Evolutionary conservation across 2,888 invertebrate genomes (phyloP).

Genomic region (Drosophila bunnanda): DNA sequence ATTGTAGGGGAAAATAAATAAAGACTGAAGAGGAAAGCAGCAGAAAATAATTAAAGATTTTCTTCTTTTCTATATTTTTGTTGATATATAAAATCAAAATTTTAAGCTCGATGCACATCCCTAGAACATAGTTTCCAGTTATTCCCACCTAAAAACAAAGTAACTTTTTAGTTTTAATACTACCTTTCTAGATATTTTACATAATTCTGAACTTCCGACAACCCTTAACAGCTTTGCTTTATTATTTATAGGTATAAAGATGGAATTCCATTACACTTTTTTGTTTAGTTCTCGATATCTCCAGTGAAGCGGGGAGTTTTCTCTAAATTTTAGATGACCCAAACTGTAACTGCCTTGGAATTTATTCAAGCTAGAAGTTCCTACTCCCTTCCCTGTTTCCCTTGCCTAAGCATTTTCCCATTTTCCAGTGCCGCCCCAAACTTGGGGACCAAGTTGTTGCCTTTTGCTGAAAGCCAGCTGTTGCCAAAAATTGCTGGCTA

Average conservation of each 20-base stretch:
- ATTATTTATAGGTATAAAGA: conserved; percentile 13
- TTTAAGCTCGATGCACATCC: neutral
- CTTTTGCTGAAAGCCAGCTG: conserved; percentile 72
- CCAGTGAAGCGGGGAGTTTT: conserved; percentile 19
- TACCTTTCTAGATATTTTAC: neutral
- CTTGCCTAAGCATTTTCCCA: neutral
- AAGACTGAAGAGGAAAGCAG: neutral
- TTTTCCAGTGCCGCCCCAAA: conserved; percentile 22
- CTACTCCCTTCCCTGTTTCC: neutral
- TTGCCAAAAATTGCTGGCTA: conserved; percentile 79
- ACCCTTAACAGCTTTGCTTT: neutral
- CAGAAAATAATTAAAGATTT: neutral
- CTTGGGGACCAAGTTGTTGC: conserved; percentile 21
- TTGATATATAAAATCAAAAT: neutral
- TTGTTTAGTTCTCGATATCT: conserved; percentile 16
- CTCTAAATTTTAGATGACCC: conserved; percentile 42
- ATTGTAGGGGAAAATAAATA: neutral
- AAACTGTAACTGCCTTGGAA: conserved; percentile 36
- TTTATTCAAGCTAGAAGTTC: conserved; percentile 31
- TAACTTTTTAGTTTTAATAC: neutral
- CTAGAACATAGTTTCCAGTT: neutral
- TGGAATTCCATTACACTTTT: conserved; percentile 18
- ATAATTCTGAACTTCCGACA: neutral
- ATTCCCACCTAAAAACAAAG: neutral
- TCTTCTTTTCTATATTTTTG: neutral